A percentile compares a stretch with the other conserved stretches of the same genome.
phyloP scores from a whole-genome alignment of 2,888 invertebrate genomes.

The Coleophora deauratella region DNA sequence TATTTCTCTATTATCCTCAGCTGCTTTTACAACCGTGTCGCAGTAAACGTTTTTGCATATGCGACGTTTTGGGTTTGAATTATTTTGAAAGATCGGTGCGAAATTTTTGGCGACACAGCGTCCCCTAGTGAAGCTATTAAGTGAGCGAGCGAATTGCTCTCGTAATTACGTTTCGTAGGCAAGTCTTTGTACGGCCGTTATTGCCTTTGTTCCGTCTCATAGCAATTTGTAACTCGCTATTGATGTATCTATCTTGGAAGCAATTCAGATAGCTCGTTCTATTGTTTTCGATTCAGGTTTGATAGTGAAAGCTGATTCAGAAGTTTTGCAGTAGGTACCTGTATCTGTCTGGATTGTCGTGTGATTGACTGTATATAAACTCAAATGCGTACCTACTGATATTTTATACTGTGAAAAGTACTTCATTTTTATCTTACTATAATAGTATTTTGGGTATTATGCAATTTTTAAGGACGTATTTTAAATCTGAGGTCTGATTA shows the following conservation, averaged over 20 bases:
- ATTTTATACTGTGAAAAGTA: too few species aligned
- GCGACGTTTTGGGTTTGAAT: constrained; percentile 26
- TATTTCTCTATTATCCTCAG: constrained; percentile 12
- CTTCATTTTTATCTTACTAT: too few species aligned
- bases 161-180: constrained; percentile 69
- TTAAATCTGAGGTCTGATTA: too few species aligned
- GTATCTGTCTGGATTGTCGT: constrained; percentile 14
- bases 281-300: constrained; percentile 31
- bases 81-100: constrained; percentile 38
- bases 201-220: constrained; percentile 45
- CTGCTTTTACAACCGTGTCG: constrained; percentile 36
- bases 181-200: constrained; percentile 53
- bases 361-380: constrained; percentile 10
- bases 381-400: too few species aligned
- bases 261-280: constrained; percentile 16
- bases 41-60: constrained; percentile 18
- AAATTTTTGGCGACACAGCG: constrained; percentile 66
- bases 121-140: constrained; percentile 56
- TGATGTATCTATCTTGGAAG: constrained; percentile 12
- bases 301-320: constrained; percentile 37
- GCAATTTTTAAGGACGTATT: too few species aligned
- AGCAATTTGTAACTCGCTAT: constrained; percentile 45
- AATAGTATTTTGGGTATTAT: too few species aligned
- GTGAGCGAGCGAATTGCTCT: constrained; percentile 61
- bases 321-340: constrained; percentile 18